These are phyloP conservation scores for Poeciliopsis paucimaculata DNA, from an alignment of 2,797 vertebrate species.

Conservation along the genomic window DNA sequence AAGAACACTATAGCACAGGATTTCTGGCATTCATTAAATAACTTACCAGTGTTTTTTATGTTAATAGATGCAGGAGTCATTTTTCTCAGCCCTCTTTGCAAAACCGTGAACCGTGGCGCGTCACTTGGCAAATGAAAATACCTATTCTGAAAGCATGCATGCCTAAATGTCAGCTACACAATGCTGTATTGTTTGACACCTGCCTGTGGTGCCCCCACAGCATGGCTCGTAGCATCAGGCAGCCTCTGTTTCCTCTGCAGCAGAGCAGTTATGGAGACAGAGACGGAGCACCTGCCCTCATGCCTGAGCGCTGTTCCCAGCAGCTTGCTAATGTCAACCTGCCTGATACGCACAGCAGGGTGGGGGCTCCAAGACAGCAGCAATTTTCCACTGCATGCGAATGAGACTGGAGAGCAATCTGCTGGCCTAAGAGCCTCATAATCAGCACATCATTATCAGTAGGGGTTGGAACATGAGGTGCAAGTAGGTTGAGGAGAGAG, in stretches of 20 bases:
- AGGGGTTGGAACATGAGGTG: conserved; percentile 53
- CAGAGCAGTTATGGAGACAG: conserved; percentile 58
- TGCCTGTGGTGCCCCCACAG: conserved; percentile 30
- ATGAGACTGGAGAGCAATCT: conserved; percentile 79
- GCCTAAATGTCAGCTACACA: conserved; percentile 59
- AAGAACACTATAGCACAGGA: conserved; percentile 7
- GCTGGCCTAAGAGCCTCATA: conserved; percentile 79
- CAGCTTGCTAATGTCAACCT: conserved; percentile 82
- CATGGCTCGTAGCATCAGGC: conserved; percentile 54
- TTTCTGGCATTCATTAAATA: background rate
- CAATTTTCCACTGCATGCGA: conserved; percentile 81
- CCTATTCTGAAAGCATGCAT: conserved; percentile 28
- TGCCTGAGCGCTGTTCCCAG: conserved; percentile 67
- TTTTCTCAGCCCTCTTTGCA: background rate
- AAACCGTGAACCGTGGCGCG: background rate
- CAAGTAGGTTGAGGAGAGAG: conserved; percentile 41
- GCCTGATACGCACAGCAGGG: conserved; percentile 71
- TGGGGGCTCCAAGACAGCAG: conserved; percentile 71
- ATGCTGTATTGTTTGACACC: conserved; percentile 53
- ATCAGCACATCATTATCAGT: conserved; percentile 81
- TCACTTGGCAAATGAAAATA: conserved; percentile 21
- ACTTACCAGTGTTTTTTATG: background rate
- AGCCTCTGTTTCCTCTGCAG: conserved; percentile 59
- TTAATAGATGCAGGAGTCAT: background rate
- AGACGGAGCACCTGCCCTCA: conserved; percentile 72